Evolutionary conservation across 2,113 vertebrate species (phyloP), one percentile per base, ranked within the genome.

Genomic region (Petrocephalus microphthalmus): DNA sequence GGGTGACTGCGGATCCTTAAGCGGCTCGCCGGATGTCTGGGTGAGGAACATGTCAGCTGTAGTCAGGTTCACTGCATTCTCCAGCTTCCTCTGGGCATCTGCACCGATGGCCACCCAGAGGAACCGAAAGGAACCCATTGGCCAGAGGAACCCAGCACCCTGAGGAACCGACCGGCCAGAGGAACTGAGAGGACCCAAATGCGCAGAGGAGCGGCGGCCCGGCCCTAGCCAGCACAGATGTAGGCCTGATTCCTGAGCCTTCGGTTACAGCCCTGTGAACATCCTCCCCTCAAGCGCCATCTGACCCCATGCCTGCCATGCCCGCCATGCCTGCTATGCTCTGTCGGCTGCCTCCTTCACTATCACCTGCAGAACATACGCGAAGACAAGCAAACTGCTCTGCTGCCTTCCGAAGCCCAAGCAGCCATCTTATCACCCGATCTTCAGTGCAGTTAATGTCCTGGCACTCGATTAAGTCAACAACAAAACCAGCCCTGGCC

Each of bases 241-340:
- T 64, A 29, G n/a, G n/a, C 8, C 1, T 29, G 60, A 67, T 78
- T 42, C 71, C 71, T 78, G 33, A 33, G n/a, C 25, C 25, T 67
- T n/a, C 29, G 25, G 2, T 11, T 67, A 67, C 60, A 29, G 25
- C n/a, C 13, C 25, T 29, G 60, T 29, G n/a, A 67, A 67, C 60
- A 67, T 29, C 25, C 25, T 67, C 60, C 60, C 29, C 25, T 64
- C 60, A 64, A 64, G n/a, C 29, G 33, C 64, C 64, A 33, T 33
- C 91, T 91, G 92, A 92, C 89, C 91, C 17, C 53, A 83, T 84
- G 84, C 51, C 11, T 54, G 42, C n/a, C n/a, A n/a, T n/a, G n/a
- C n/a, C n/a, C n/a, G 51, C 29, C 7, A 85, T 5, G 0, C 15
- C 84, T 20, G 7, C 15, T 7, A 22, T 7, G 33, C n/a, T 37